phyloP scores from a whole-genome alignment of 1,140 invertebrate genomes.

The Argopecten irradians region DNA sequence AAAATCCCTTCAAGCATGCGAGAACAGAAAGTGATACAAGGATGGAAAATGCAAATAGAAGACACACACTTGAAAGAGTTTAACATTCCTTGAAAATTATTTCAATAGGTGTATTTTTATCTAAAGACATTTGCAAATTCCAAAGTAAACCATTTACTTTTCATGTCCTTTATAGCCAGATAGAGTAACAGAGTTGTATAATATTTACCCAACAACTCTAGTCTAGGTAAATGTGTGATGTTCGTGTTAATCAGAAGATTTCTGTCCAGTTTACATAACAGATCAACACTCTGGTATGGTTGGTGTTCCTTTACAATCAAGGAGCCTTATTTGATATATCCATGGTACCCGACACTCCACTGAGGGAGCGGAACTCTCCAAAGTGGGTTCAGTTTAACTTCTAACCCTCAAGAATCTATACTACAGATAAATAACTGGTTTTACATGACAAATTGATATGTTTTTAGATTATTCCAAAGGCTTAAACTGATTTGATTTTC shows the following conservation, averaged over 20 bases:
- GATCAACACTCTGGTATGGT: background rate
- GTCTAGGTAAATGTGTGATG: background rate
- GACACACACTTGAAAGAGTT: too few relatives aligned
- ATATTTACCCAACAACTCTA: background rate
- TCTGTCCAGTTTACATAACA: background rate
- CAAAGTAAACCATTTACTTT: background rate
- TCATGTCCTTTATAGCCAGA: background rate
- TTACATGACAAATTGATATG: background rate
- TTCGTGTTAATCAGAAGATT: slow-evolving; percentile 7
- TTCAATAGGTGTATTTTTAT: background rate
- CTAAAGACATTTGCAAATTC: background rate
- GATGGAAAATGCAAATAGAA: too few relatives aligned
- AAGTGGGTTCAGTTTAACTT: background rate
- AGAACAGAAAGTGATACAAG: too few relatives aligned
- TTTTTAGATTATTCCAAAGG: background rate
- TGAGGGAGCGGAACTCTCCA: background rate
- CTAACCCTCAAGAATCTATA: background rate
- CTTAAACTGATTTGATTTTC: background rate
- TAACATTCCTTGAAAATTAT: background rate
- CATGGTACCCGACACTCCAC: background rate
- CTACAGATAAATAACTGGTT: background rate
- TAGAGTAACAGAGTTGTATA: background rate
- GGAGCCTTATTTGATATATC: background rate
- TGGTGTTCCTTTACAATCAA: background rate
- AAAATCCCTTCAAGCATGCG: too few relatives aligned